Conservation (phyloP, 2,888 invertebrate species). For the Sisyra nigra region DNA sequence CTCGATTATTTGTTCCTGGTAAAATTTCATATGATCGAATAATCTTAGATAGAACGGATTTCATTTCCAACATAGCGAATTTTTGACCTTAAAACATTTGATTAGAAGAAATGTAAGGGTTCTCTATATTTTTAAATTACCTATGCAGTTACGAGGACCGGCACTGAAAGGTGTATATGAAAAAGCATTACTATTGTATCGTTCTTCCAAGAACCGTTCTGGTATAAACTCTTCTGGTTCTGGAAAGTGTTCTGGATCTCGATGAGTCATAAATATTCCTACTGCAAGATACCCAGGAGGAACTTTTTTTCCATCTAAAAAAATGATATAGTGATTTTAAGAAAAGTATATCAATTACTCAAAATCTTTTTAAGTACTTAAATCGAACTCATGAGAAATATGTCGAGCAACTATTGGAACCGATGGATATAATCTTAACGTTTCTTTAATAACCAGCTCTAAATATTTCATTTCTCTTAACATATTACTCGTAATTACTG, state of each 20-base stretch:
- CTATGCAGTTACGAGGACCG: slow-evolving; percentile 6
- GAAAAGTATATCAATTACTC: not conserved
- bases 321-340: too few relatives aligned
- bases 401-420: not conserved
- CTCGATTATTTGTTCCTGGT: not conserved
- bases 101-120: not conserved
- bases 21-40: slow-evolving; percentile 1
- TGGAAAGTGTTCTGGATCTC: slow-evolving; percentile 1
- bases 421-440: not conserved
- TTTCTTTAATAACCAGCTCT: slow-evolving; percentile 2
- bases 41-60: slow-evolving; percentile 2
- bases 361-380: too few relatives aligned
- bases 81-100: slow-evolving; percentile 4
- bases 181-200: not conserved
- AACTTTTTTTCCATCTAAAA: not conserved
- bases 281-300: not conserved
- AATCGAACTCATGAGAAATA: not conserved
- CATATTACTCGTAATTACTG: not conserved
- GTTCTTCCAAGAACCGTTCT: not conserved
- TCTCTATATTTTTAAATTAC: not conserved
- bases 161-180: slow-evolving; percentile 3
- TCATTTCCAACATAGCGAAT: slow-evolving; percentile 7
- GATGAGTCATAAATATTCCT: not conserved
- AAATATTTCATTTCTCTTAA: slow-evolving; percentile 1
- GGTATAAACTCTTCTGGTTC: slow-evolving; percentile 2